Base-by-base conservation (phyloP, 2,888 invertebrate species). In the Pandemis cinnamomeana region DNA sequence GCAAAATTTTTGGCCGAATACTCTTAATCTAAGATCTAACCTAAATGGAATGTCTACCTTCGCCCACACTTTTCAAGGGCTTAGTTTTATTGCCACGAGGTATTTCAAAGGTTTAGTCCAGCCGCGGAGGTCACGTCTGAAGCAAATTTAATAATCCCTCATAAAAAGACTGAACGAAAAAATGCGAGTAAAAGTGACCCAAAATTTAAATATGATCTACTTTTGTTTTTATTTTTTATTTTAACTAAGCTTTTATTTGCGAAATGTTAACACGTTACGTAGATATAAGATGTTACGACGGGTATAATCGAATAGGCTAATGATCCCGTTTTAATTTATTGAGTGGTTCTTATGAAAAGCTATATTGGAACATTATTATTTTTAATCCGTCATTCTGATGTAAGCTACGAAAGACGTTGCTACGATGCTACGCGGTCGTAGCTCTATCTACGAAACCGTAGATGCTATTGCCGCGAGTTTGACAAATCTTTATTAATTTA, bases 381-480 rank as follows among this genome's bases (percentile, higher is more conserved):
- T 20, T 20, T 20, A 20, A 20, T 20, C 20, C 20, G 20, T 20
- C 20, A 20, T 20, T 20, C 20, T 20, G 0, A 20, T 20, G 11
- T 0, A n/a, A 46, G 63, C 48, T 27, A 48, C 7, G 36, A 66
- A 13, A 5, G 27, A 8, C 7, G 7, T 4, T 53, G 36, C 41
- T 53, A 67, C 66, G 66, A n/a, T n/a, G 66, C 66, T 53, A 48
- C 48, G 64, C 44, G 7, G 10, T 10, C 36, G 66, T 67, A 51
- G 66, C 51, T 15, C 5, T 4, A n/a, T 53, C 36, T 53, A 53
- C 36, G 15, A 36, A 60, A 5, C 7, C 5, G 55, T 55, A 7
- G 7, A 15, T 53, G 15, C 53, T 15, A 15, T 15, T 8, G 46
- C 10, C 46, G 53, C 2, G 2, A 53, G 15, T 15, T 7, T 7